phyloP scores from a whole-genome alignment of 2,888 invertebrate genomes.

The Cerastis leucographa region DNA sequence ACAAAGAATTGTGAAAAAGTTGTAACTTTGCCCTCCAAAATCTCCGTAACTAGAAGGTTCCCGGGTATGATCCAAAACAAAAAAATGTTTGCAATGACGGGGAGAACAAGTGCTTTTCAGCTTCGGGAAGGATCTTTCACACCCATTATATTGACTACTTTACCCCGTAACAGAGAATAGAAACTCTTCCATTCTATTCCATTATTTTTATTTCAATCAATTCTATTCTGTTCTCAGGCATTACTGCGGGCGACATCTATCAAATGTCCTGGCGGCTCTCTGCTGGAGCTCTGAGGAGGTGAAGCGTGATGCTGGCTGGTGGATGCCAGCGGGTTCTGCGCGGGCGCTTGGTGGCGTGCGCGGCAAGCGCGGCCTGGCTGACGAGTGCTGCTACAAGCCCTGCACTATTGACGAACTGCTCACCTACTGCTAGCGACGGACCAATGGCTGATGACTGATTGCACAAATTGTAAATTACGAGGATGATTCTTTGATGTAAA shows the following conservation, averaged over 20 bases:
- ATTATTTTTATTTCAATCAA: neutral
- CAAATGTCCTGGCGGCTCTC: constrained; percentile 33
- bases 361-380: constrained; percentile 61
- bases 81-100: neutral
- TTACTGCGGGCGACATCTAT: constrained; percentile 52
- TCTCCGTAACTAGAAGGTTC: too few relatives aligned
- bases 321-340: constrained; percentile 15
- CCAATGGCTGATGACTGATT: neutral
- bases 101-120: too few relatives aligned
- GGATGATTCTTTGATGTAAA: constrained; percentile 18
- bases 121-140: too few relatives aligned
- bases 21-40: too few relatives aligned
- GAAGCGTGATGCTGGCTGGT: constrained; percentile 53
- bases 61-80: neutral
- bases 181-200: neutral
- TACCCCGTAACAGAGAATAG: neutral
- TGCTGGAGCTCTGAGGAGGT: constrained; percentile 39
- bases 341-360: constrained; percentile 46
- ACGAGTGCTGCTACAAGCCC: constrained; percentile 72
- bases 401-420: constrained; percentile 68
- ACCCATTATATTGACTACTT: neutral
- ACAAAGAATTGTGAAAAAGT: neutral
- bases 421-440: constrained; percentile 58
- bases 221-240: neutral
- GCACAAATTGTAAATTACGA: constrained; percentile 9